Conservation (phyloP, 1,140 invertebrate species). For the Drosophila chauvacae region DNA sequence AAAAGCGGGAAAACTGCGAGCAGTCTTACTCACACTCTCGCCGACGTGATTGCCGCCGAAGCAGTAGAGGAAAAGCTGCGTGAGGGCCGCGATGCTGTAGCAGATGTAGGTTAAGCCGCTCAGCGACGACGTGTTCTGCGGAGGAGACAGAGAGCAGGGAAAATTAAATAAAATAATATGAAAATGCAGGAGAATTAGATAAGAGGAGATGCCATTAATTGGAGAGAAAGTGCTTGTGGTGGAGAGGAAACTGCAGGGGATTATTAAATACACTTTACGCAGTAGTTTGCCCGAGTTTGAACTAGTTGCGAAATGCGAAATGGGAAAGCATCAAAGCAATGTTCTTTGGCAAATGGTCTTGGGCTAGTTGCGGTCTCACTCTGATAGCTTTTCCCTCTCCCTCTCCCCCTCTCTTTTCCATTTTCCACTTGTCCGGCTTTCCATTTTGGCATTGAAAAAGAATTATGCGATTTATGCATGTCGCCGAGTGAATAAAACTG, state of each 20-base stretch:
- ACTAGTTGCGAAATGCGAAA: constrained; percentile 20
- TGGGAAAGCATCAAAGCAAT: constrained; percentile 36
- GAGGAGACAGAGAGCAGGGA: background rate
- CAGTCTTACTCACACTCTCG: constrained; percentile 71
- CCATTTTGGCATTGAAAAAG: constrained; percentile 37
- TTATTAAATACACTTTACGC: constrained; percentile 28
- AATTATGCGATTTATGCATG: constrained; percentile 43
- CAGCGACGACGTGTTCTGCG: constrained; percentile 74
- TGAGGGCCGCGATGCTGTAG: constrained; percentile 73
- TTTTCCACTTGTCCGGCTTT: constrained; percentile 33
- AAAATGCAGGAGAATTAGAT: constrained; percentile 26
- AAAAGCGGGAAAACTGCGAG: constrained; percentile 7
- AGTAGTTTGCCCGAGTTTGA: constrained; percentile 10
- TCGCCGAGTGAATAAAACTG: constrained; percentile 30
- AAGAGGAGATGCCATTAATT: constrained; percentile 52
- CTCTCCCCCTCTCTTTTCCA: background rate
- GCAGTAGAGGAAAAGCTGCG: constrained; percentile 77
- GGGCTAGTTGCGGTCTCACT: constrained; percentile 31
- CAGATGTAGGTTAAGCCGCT: constrained; percentile 80
- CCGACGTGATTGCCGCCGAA: constrained; percentile 77
- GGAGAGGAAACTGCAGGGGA: constrained; percentile 5
- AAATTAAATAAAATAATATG: constrained; percentile 14
- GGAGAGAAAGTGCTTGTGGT: constrained; percentile 31
- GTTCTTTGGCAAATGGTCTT: constrained; percentile 29
- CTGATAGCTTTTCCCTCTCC: constrained; percentile 31